Base-by-base conservation (phyloP, 1,140 invertebrate genomes). In the Tetranychus urticae region DNA sequence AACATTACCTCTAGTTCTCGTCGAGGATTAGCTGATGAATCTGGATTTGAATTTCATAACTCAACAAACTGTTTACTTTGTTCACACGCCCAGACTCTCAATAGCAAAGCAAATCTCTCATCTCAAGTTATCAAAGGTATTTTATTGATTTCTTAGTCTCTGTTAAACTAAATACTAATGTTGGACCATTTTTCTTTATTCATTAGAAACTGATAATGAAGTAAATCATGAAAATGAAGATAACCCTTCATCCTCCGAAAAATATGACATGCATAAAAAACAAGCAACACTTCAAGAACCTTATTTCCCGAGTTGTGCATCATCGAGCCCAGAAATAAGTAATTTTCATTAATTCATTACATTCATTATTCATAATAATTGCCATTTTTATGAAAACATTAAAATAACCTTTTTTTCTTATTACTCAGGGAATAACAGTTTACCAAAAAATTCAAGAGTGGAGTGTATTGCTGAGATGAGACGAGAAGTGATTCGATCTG, bases 51-150 rank as follows among this genome's bases (percentile, higher is more conserved):
- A 58, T 63, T 66, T 46, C 65, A 66, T n/a, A 57, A 71, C 72
- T 10, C 76, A 72, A 63, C 67, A 78, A 47, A 71, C 73, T 50
- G 77, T 73, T 61, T 76, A 76, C 61, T 71, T 78, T 2, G 76
- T 74, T 52, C 50, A n/a, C 31, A 52, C 50, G 23, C 7, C 6
- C 6, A 52, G 2, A 2, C 23, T n/a, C n/a, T 52, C 2, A 33
- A 52, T 6, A 1, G n/a, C 8, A n/a, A n/a, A 52, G 31, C 6
- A 2, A 52, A 33, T n/a, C 2, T 33, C 8, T 8, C 50, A 8
- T 52, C 50, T 52, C 50, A 52, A n/a, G 31, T 5, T 36, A 8
- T 14, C 2, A 56, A 56, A 35, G 33, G 55, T 56, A 36, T 35
- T 8, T 31, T 36, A 35, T 5, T 56, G 1, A 8, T 56, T 6